These are phyloP conservation scores for Intellagama lesueurii DNA, from an alignment of 2,797 vertebrate species.

Conservation along the genomic window DNA sequence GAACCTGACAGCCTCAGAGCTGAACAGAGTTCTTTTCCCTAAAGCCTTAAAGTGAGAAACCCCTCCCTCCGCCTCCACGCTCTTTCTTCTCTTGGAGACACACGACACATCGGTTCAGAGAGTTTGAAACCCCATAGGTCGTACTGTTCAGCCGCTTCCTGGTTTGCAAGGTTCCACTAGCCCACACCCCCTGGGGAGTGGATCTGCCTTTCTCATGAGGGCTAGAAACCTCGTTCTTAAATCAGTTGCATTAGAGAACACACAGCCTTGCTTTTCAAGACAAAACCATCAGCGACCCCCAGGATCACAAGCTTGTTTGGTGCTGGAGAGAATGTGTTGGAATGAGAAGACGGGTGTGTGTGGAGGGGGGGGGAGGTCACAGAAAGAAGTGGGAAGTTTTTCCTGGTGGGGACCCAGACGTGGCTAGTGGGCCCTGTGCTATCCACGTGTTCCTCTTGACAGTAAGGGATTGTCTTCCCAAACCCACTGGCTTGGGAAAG, in stretches of 20 bases:
- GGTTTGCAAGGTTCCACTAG: neutral
- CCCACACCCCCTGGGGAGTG: neutral
- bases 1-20: neutral
- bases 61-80: neutral
- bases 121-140: neutral
- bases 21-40: neutral
- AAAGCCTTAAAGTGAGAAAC: neutral
- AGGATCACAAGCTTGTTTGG: neutral
- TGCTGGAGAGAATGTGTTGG: no score
- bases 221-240: neutral
- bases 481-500: no score
- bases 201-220: neutral
- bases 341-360: no score
- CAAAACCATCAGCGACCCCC: neutral
- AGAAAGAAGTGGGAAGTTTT: no score
- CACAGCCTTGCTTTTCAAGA: neutral
- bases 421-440: no score
- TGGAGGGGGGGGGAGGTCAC: no score
- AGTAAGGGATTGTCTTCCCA: no score
- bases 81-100: neutral
- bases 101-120: neutral
- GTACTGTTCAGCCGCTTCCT: neutral
- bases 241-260: neutral
- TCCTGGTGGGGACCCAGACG: neutral
- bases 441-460: no score